Evolutionary conservation across 2,888 invertebrate genomes (phyloP).

Genomic region (Ophonus ardosiacus): DNA sequence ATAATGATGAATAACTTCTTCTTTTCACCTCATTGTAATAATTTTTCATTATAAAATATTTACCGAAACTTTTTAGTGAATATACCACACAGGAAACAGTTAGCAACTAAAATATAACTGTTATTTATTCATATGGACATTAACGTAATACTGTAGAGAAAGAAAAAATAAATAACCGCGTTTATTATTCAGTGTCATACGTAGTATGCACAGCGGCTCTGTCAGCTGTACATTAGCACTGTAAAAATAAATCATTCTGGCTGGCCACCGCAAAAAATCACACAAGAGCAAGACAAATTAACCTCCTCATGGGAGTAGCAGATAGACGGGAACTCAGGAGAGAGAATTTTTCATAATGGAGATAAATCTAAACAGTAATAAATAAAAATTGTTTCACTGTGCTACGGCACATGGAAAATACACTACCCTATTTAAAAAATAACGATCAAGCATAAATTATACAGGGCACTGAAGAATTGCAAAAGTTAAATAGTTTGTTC

Average conservation of each 20-base stretch:
- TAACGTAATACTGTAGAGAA: conserved; percentile 4
- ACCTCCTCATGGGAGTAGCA: not conserved
- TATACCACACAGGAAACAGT: conserved; percentile 32
- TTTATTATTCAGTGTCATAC: conserved; percentile 45
- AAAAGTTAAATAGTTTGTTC: too few species aligned
- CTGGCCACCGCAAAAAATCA: conserved; percentile 38
- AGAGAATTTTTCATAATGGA: conserved; percentile 16
- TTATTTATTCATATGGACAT: conserved; percentile 36
- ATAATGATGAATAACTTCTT: not conserved
- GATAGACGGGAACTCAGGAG: not conserved
- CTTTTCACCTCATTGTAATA: not conserved
- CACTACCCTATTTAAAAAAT: not conserved
- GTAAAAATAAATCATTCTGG: conserved; percentile 44
- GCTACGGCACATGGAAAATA: not conserved
- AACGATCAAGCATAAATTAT: not conserved
- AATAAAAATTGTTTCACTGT: conserved; percentile 6
- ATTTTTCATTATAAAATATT: not conserved
- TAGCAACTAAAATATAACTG: conserved; percentile 31
- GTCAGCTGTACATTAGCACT: conserved; percentile 42
- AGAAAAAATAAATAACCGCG: conserved; percentile 20
- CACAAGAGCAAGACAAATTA: conserved; percentile 21
- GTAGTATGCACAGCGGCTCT: not conserved
- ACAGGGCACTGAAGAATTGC: not conserved
- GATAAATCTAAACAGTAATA: conserved; percentile 5
- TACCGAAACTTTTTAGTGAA: not conserved